phyloP scores from a whole-genome alignment of 64 coral and sea anemone genomes.

The Stichodactyla mertensii region DNA sequence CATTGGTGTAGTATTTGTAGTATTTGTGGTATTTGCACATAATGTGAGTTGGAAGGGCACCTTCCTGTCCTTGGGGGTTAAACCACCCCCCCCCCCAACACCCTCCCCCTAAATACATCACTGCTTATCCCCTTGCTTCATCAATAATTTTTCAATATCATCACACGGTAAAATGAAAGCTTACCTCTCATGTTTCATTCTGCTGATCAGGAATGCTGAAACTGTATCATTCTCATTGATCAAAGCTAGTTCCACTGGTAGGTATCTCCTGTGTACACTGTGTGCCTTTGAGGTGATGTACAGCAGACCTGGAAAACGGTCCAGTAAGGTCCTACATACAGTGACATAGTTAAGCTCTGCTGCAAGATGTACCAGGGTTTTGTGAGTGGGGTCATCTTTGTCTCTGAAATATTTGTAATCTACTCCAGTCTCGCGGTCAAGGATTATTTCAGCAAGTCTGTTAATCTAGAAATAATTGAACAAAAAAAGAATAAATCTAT shows the following conservation, averaged over 20 bases:
- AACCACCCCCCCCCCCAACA: too few species aligned
- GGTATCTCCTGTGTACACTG: slow-evolving; percentile 25
- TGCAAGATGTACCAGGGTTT: slow-evolving; percentile 44
- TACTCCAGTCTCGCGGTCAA: slow-evolving; percentile 58
- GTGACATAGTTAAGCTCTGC: slow-evolving; percentile 43
- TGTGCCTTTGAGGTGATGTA: slow-evolving; percentile 36
- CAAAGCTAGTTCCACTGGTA: slow-evolving; percentile 60
- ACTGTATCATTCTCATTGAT: slow-evolving; percentile 52
- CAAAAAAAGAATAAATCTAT: background rate
- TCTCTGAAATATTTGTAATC: slow-evolving; percentile 81
- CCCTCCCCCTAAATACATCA: too few species aligned
- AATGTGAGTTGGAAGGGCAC: too few species aligned
- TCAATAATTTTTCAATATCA: background rate
- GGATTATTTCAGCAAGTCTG: slow-evolving; percentile 62
- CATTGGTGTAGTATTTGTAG: too few species aligned
- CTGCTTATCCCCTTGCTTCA: too few species aligned
- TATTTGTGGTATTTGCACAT: too few species aligned
- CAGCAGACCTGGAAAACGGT: slow-evolving; percentile 47
- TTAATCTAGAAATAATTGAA: slow-evolving; percentile 41
- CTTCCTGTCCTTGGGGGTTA: too few species aligned
- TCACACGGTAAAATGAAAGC: too few species aligned
- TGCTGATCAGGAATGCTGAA: slow-evolving; percentile 40
- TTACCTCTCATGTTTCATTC: slow-evolving; percentile 59
- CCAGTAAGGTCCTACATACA: slow-evolving; percentile 48
- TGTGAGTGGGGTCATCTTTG: slow-evolving; percentile 37